Evolutionary conservation across 2,797 vertebrate genomes (phyloP).

Genomic region (Enteromius anoplus): DNA sequence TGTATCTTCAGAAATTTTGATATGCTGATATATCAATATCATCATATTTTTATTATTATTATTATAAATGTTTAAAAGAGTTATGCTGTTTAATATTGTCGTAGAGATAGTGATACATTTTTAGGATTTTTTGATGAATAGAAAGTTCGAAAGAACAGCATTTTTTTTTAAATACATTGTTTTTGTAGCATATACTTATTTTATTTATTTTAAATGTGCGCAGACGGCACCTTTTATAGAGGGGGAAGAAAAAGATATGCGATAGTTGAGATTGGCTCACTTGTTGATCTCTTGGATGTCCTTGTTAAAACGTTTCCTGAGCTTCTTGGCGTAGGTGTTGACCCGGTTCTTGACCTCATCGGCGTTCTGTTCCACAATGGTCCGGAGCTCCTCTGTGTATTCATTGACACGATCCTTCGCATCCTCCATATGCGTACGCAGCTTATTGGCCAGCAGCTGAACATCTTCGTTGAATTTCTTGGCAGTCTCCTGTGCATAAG

Average conservation of each 20-base stretch:
- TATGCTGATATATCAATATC: neutral
- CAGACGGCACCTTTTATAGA: neutral
- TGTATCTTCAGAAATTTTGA: neutral
- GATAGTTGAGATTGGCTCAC: conserved; percentile 61
- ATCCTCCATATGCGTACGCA: conserved; percentile 72
- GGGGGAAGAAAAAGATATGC: neutral
- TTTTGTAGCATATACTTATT: neutral
- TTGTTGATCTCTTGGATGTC: conserved; percentile 78
- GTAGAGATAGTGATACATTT: too few species aligned
- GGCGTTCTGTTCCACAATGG: conserved; percentile 77
- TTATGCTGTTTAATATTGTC: neutral
- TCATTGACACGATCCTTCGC: conserved; percentile 68
- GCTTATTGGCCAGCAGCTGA: conserved; percentile 63
- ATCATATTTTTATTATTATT: neutral
- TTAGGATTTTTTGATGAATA: neutral
- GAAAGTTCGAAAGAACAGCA: neutral
- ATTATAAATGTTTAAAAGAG: neutral
- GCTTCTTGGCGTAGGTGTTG: conserved; percentile 74
- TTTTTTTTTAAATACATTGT: neutral
- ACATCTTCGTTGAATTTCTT: conserved; percentile 71
- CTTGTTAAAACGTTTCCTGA: conserved; percentile 81
- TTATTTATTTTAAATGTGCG: neutral
- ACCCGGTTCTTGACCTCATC: conserved; percentile 71
- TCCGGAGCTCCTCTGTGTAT: conserved; percentile 75
- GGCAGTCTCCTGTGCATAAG: conserved; percentile 65